phyloP scores from a whole-genome alignment of 2,888 invertebrate species.

The Acanthococcus lagerstroemiae region DNA sequence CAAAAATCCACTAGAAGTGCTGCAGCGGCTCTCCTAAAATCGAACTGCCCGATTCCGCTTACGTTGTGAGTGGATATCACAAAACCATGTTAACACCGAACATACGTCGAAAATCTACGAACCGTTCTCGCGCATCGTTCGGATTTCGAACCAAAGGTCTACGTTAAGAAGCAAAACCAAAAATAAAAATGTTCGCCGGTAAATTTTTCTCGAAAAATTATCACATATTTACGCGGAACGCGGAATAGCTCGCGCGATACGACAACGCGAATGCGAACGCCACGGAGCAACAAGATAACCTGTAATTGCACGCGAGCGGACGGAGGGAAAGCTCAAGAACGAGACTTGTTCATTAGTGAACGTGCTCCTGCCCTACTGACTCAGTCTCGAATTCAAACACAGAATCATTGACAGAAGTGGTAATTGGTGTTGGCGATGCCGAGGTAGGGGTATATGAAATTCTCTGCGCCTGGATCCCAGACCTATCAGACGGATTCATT shows the following conservation, averaged over 20 bases:
- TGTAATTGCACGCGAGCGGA: neutral
- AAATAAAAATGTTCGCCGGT: too few species aligned
- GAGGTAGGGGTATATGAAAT: slow-evolving; percentile 17
- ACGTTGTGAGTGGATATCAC: neutral
- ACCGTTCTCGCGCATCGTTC: neutral
- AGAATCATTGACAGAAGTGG: slow-evolving; percentile 29
- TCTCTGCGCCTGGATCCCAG: slow-evolving; percentile 4
- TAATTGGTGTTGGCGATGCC: slow-evolving; percentile 27
- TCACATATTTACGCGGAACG: neutral
- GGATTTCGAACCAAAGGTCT: too few species aligned
- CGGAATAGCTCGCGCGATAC: neutral
- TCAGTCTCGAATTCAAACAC: slow-evolving; percentile 27
- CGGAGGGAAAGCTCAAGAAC: slow-evolving; percentile 21
- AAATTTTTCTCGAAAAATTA: too few species aligned
- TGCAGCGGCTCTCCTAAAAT: neutral
- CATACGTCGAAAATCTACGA: neutral
- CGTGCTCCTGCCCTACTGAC: slow-evolving; percentile 30
- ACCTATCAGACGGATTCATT: slow-evolving; percentile 26
- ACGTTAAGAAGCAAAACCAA: too few species aligned
- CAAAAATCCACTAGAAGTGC: neutral
- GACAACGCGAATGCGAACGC: slow-evolving; percentile 5
- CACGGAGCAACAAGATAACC: slow-evolving; percentile 2
- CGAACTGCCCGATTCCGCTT: neutral
- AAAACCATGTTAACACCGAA: neutral
- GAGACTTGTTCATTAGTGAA: slow-evolving; percentile 27